These are phyloP conservation scores for Pseudomugil tenellus DNA, from an alignment of 2,797 vertebrate genomes.

Conservation along the genomic window DNA sequence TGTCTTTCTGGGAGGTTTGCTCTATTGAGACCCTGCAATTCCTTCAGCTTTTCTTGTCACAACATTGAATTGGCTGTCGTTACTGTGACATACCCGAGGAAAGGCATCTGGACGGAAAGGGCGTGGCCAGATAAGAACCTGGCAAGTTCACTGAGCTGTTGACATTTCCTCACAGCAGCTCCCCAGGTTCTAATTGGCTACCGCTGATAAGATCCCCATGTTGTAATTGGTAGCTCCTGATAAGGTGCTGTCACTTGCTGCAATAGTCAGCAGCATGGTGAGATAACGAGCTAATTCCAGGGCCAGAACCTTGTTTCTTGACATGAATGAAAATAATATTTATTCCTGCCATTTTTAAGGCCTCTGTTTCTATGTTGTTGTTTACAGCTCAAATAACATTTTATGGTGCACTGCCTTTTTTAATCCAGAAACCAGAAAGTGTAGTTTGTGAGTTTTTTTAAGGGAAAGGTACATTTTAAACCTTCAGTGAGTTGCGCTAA, in stretches of 20 bases:
- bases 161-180: slow-evolving; percentile 77
- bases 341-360: neutral
- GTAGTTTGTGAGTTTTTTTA: neutral
- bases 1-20: slow-evolving; percentile 36
- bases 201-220: slow-evolving; percentile 74
- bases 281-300: slow-evolving; percentile 63
- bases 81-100: slow-evolving; percentile 53
- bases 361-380: neutral
- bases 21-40: slow-evolving; percentile 50
- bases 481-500: neutral
- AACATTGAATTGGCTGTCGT: slow-evolving; percentile 45
- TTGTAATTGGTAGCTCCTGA: slow-evolving; percentile 81
- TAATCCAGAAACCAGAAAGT: neutral
- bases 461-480: neutral
- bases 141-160: slow-evolving; percentile 78
- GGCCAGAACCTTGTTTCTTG: slow-evolving; percentile 37
- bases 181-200: slow-evolving; percentile 74
- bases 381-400: no score
- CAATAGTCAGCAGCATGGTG: slow-evolving; percentile 46
- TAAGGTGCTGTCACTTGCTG: slow-evolving; percentile 78
- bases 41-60: slow-evolving; percentile 53
- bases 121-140: slow-evolving; percentile 72
- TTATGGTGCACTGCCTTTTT: no score
- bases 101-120: slow-evolving; percentile 55
- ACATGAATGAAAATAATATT: slow-evolving; percentile 10